A percentile compares a stretch with the other conserved stretches of the same genome.
These are phyloP conservation scores for Macrotis lagotis DNA, from an alignment of 2,113 vertebrate species.

Conservation along the genomic window DNA sequence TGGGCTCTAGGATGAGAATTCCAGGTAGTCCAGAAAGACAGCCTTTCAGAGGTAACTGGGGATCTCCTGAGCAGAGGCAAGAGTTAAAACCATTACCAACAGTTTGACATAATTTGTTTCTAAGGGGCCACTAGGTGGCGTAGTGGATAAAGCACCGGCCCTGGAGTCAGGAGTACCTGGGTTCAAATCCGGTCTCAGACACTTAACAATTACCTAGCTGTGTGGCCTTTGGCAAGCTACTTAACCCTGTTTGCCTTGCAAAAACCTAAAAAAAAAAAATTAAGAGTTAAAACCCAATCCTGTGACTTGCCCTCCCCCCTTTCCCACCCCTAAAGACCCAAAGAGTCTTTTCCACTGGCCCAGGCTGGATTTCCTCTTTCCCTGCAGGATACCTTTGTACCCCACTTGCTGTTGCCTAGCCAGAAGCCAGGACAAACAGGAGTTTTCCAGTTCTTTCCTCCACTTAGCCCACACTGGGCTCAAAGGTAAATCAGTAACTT, in stretches of 20 bases:
- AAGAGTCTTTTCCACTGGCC: fast-evolving
- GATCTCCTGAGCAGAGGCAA: neutral
- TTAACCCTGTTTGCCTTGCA: too few species aligned
- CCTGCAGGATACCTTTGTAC: slow-evolving; percentile 50
- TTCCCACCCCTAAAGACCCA: neutral
- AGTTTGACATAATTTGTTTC: too few species aligned
- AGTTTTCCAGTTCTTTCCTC: slow-evolving; percentile 27
- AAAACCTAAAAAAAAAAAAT: too few species aligned
- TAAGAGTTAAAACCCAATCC: neutral
- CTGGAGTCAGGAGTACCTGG: too few species aligned
- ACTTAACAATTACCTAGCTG: too few species aligned
- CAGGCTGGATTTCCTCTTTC: neutral
- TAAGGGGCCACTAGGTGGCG: too few species aligned
- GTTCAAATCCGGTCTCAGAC: too few species aligned
- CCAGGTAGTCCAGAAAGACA: neutral
- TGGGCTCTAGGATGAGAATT: neutral
- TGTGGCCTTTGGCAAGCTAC: too few species aligned
- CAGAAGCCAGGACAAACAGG: neutral
- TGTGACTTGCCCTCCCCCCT: neutral
- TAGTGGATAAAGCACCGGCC: too few species aligned
- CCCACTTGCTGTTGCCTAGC: slow-evolving; percentile 19
- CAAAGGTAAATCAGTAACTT: neutral
- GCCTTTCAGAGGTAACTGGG: neutral
- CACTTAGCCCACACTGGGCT: fast-evolving
- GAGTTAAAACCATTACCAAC: too few species aligned